phyloP scores from a whole-genome alignment of 2,113 vertebrate species.

The Muntiacus muntjak region DNA sequence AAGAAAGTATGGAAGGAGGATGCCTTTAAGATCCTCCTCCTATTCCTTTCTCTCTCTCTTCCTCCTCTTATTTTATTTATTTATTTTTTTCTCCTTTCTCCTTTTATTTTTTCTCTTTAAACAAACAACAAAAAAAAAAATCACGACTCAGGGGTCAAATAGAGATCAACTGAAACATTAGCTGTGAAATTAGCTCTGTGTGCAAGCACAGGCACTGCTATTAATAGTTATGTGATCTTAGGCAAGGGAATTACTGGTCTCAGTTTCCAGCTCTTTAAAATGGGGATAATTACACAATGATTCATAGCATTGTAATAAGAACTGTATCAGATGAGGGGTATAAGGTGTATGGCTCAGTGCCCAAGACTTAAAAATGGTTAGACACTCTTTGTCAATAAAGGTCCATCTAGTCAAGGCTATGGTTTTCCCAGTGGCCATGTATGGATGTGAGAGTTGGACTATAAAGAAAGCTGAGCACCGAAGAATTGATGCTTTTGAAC shows the following conservation, averaged over 20 bases:
- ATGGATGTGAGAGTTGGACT: background rate
- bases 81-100: background rate
- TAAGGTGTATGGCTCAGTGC: background rate
- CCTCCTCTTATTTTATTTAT: background rate
- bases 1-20: background rate
- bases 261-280: conserved; percentile 3
- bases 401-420: background rate
- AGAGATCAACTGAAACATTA: background rate
- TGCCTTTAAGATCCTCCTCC: background rate
- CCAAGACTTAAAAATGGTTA: background rate
- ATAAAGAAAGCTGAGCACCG: background rate
- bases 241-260: background rate
- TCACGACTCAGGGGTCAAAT: background rate
- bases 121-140: background rate
- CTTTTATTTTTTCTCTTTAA: background rate
- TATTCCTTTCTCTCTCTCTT: background rate
- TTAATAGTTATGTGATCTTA: background rate
- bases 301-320: background rate
- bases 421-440: background rate
- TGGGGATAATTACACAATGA: background rate
- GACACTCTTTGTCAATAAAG: background rate
- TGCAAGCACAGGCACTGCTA: background rate
- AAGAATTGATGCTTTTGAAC: background rate
- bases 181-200: background rate
- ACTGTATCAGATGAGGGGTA: background rate